Evolutionary conservation across 2,888 invertebrate species (phyloP).

Genomic region (Mythimna impura): DNA sequence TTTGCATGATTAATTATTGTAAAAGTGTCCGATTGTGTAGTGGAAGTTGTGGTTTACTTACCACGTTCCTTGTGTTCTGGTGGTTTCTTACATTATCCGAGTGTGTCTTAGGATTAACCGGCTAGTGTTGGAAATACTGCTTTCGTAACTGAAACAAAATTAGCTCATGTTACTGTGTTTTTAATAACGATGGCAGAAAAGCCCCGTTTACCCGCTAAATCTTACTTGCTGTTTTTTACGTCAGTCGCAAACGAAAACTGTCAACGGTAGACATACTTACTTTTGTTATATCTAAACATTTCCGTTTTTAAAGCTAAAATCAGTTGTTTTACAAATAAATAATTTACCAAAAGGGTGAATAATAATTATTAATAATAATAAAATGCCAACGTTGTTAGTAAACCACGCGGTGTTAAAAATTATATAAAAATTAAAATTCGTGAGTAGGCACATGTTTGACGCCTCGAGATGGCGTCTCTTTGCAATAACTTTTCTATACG

Average conservation of each 20-base stretch:
- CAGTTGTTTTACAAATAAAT: conserved; percentile 6
- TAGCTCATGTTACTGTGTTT: background rate
- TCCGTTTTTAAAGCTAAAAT: conserved; percentile 9
- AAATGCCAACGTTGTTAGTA: conserved; percentile 34
- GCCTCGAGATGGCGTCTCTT: conserved; percentile 54
- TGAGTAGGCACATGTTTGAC: conserved; percentile 63
- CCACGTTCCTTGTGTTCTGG: conserved; percentile 42
- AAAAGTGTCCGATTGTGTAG: conserved; percentile 62
- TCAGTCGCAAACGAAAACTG: conserved; percentile 1
- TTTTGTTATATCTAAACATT: conserved; percentile 11
- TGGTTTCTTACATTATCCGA: conserved; percentile 9
- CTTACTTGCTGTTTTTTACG: background rate
- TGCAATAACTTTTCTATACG: conserved; percentile 80
- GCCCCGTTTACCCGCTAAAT: background rate
- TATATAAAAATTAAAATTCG: conserved; percentile 49
- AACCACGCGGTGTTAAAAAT: conserved; percentile 40
- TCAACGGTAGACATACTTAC: background rate
- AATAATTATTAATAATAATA: background rate
- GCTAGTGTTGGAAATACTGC: conserved; percentile 4
- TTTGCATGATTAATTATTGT: conserved; percentile 76
- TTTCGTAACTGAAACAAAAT: background rate
- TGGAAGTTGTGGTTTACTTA: conserved; percentile 66
- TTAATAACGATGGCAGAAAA: background rate
- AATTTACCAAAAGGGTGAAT: background rate
- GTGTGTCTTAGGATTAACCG: conserved; percentile 32